These are phyloP conservation scores for Nephotettix cincticeps DNA, from an alignment of 1,140 invertebrate species.

Conservation along the genomic window DNA sequence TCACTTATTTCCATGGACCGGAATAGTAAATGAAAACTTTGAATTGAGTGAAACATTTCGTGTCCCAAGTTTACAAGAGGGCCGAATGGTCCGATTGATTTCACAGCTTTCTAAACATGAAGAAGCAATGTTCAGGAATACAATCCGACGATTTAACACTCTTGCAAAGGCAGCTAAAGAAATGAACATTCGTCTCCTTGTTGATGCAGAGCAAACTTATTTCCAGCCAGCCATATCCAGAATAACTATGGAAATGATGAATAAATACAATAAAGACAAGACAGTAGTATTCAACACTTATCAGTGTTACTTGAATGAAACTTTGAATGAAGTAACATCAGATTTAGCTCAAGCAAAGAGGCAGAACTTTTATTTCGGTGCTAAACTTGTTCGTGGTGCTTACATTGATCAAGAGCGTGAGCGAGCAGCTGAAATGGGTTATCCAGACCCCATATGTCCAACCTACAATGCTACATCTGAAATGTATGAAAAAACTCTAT, in stretches of 20 bases:
- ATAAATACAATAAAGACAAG: slow-evolving; percentile 87
- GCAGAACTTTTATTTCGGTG: slow-evolving; percentile 97
- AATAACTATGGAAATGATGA: slow-evolving; percentile 96
- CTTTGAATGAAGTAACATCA: slow-evolving; percentile 82
- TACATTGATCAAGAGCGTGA: slow-evolving; percentile 97
- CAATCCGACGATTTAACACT: slow-evolving; percentile 89
- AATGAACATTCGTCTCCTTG: slow-evolving; percentile 93
- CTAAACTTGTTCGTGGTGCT: slow-evolving; percentile 95
- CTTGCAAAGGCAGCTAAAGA: slow-evolving; percentile 89
- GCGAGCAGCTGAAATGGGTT: slow-evolving; percentile 81
- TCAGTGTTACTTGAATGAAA: slow-evolving; percentile 95
- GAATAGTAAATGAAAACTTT: slow-evolving; percentile 88
- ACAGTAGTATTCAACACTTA: slow-evolving; percentile 99
- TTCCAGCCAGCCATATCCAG: slow-evolving; percentile 98
- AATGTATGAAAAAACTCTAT: slow-evolving; percentile 85
- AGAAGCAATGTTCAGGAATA: slow-evolving; percentile 98
- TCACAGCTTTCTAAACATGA: slow-evolving; percentile 89
- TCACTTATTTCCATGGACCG: slow-evolving; percentile 97
- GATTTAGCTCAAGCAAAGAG: slow-evolving; percentile 93
- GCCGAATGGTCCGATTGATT: slow-evolving; percentile 78
- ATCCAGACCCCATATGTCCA: slow-evolving; percentile 93
- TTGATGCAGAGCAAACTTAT: slow-evolving; percentile 99
- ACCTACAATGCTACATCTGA: slow-evolving; percentile 88
- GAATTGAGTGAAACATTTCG: slow-evolving; percentile 87
- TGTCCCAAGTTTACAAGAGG: slow-evolving; percentile 89